Evolutionary conservation across 2,797 vertebrate genomes (phyloP), one percentile per base, ranked within the genome.

Genomic region (Phylloscopus collybita): DNA sequence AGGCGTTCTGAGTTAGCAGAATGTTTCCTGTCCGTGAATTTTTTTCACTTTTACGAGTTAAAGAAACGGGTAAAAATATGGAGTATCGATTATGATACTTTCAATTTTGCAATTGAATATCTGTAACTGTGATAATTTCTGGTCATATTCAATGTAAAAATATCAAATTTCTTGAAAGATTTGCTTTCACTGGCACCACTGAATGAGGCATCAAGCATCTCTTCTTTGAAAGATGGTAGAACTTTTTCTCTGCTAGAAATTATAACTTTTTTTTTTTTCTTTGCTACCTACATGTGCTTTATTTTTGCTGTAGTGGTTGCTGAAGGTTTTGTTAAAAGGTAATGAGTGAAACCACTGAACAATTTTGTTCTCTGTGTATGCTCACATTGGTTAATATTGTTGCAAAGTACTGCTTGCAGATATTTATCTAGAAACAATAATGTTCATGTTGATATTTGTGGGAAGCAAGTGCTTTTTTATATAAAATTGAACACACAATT

Each of bases 41-140:
- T 29, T 57, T 65, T 80, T 36, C 17, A 16, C 17, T 61, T 51
- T 60, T 67, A 2, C 7, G 18, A 59, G 57, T 53, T 11, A 45
- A 67, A 50, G n/a, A 30, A 47, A 34, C 11, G 2, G 1, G 5
- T 56, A 22, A 38, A 82, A 88, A 44, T 10, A 25, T 3, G 5
- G 5, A 19, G 3, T 42, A 22, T 49, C 0, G 0, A 11, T 66
- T 49, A 45, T 9, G 6, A 45, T 61, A 13, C 30, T 81, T 80
- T 47, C 13, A 59, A 1, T 62, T 79, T 71, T 83, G 25, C 42
- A 57, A 3, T 4, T 49, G 13, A 53, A 16, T 49, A 72, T 6
- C 29, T 69, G 13, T 30, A 80, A 38, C 27, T 75, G 25, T 47
- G 36, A 10, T 47, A 2, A 3, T 47, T 67, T 62, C 21, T 50